These are phyloP conservation scores for Drosophila carrolli DNA, from an alignment of 1,140 invertebrate species.

Conservation along the genomic window DNA sequence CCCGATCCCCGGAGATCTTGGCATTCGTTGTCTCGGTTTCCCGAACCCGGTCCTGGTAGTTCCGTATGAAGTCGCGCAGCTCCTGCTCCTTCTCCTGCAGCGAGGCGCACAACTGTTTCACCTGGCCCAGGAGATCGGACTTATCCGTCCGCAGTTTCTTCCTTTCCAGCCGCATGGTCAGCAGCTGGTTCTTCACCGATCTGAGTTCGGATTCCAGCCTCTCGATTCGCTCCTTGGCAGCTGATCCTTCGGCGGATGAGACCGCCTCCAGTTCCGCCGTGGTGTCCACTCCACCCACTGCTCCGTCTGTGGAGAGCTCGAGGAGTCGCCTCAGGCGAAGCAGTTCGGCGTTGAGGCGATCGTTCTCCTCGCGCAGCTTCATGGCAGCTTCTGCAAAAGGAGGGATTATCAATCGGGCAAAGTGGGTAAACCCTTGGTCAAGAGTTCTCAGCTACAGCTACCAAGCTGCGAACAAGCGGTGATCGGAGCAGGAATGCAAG, in stretches of 20 bases:
- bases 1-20: slow-evolving; percentile 92
- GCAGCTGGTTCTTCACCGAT: slow-evolving; percentile 86
- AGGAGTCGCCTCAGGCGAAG: slow-evolving; percentile 87
- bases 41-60: slow-evolving; percentile 91
- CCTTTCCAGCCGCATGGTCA: slow-evolving; percentile 93
- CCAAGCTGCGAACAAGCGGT: slow-evolving; percentile 56
- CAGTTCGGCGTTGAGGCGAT: slow-evolving; percentile 88
- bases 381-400: slow-evolving; percentile 63
- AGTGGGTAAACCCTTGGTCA: too few species aligned
- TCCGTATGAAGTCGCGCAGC: slow-evolving; percentile 96
- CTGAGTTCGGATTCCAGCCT: slow-evolving; percentile 87
- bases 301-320: slow-evolving; percentile 81
- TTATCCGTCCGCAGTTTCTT: slow-evolving; percentile 97
- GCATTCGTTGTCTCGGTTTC: slow-evolving; percentile 87
- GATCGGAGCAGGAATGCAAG: slow-evolving; percentile 30
- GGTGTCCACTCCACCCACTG: slow-evolving; percentile 73
- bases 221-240: slow-evolving; percentile 69
- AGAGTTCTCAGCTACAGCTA: slow-evolving; percentile 10
- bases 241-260: slow-evolving; percentile 42
- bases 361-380: slow-evolving; percentile 88
- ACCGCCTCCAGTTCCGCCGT: slow-evolving; percentile 52
- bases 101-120: slow-evolving; percentile 97
- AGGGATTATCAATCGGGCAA: not conserved
- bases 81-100: slow-evolving; percentile 97
- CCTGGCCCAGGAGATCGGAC: slow-evolving; percentile 96